Evolutionary conservation across 2,113 vertebrate species (phyloP), one percentile per base, ranked within the genome.

Genomic region (Gallinago undulata): DNA sequence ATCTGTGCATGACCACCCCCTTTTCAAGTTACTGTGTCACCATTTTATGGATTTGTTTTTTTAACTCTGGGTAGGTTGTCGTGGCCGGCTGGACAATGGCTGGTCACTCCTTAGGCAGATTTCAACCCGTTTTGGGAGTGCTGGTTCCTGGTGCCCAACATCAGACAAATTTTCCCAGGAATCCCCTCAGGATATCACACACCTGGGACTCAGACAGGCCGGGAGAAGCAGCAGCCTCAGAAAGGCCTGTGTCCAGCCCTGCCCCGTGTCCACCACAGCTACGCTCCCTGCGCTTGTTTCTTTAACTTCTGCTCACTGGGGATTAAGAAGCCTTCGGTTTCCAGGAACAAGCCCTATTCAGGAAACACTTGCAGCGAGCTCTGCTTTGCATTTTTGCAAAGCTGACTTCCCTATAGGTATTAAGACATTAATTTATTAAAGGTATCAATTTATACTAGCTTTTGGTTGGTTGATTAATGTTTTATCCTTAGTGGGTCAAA

Each of bases 261-360:
- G 86, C 37, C 47, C 13, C 0, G 0, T 35, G 19, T n/a, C 55
- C 19, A 14, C 66, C 53, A 43, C 0, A 1, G 48, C 48, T 18
- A 45, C 85, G 37, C 18, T 76, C 30, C 39, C 51, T 6, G 7
- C 1, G 1, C 33, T 43, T 60, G 43, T 76, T 87, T 68, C 55
- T 81, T 92, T 90, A 87, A 82, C 43, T 87, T 85, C 27, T 51
- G 50, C 53, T 87, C 53, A 5, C 45, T 45, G 45, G 55, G 55
- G 31, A 74, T 63, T 84, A 85, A 62, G 75, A 83, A 76, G 39
- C 22, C 37, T 89, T 76, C 53, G 30, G 59, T 66, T 93, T 87
- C 39, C 79, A 77, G 72, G 31, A 92, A 80, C 9, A 39, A 86
- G 55, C 11, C 18, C 75, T 63, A 2, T 48, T 74, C 70, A 69